Percentiles rank a stretch among this genome's conserved stretches.
These are phyloP conservation scores for Serripes groenlandicus DNA, from an alignment of 2,888 invertebrate species.

Conservation along the genomic window DNA sequence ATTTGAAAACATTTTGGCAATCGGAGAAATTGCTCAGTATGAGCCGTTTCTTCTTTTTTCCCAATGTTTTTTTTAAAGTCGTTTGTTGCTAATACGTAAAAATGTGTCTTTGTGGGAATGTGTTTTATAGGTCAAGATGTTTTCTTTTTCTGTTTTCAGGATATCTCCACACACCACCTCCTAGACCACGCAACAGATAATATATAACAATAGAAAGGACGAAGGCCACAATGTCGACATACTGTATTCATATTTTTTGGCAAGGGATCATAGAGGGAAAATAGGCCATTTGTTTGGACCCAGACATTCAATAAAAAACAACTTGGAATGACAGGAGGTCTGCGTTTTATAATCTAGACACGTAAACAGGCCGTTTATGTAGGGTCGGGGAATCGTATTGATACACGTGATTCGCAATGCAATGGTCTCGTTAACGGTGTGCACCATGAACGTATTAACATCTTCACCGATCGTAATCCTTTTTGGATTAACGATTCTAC, in stretches of 20 bases:
- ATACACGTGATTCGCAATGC: constrained; percentile 3
- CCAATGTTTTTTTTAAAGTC: too few species aligned
- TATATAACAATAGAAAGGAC: background rate
- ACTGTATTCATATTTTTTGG: background rate
- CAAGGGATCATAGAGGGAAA: background rate
- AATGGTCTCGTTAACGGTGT: constrained; percentile 6
- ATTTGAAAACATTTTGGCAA: too few species aligned
- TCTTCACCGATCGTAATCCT: background rate
- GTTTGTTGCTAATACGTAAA: too few species aligned
- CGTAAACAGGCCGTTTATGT: background rate
- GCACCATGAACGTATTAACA: constrained; percentile 5
- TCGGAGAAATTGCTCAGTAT: too few species aligned
- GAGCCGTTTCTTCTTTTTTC: too few species aligned
- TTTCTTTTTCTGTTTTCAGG: too few species aligned
- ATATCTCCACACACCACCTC: too few species aligned
- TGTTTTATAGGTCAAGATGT: too few species aligned
- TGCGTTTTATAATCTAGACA: background rate
- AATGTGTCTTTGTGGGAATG: too few species aligned
- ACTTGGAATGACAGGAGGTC: background rate
- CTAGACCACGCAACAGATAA: too few species aligned
- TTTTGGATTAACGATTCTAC: background rate
- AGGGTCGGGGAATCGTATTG: background rate
- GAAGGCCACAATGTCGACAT: background rate
- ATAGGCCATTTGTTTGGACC: background rate
- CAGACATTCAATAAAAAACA: background rate